phyloP scores from a whole-genome alignment of 2,888 invertebrate species.

The Amaurobius ferox region DNA sequence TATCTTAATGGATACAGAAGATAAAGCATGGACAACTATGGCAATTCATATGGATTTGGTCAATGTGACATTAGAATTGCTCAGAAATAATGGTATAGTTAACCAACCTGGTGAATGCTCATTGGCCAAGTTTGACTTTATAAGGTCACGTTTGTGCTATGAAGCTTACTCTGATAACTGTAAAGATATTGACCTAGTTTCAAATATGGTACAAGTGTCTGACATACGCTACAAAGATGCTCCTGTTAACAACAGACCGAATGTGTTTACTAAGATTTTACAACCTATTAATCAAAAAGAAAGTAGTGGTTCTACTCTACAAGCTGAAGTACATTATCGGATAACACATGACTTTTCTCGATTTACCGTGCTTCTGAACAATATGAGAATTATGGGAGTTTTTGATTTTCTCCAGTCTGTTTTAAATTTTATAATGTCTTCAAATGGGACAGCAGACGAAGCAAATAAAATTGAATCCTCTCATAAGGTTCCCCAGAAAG shows the following conservation, averaged over 20 bases:
- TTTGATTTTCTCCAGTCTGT: conserved; percentile 95
- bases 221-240: conserved; percentile 82
- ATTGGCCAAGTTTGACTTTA: conserved; percentile 92
- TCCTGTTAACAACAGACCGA: conserved; percentile 83
- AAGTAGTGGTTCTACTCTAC: conserved; percentile 76
- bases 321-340: conserved; percentile 80
- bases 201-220: conserved; percentile 89
- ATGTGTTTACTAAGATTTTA: conserved; percentile 92
- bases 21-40: conserved; percentile 85
- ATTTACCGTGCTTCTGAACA: conserved; percentile 92
- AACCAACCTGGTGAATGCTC: conserved; percentile 74
- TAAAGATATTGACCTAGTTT: conserved; percentile 94
- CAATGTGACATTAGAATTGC: conserved; percentile 88
- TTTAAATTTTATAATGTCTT: conserved; percentile 83
- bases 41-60: conserved; percentile 89
- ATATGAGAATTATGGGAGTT: conserved; percentile 95
- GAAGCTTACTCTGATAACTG: conserved; percentile 92
- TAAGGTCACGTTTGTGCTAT: conserved; percentile 89
- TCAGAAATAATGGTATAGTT: conserved; percentile 74
- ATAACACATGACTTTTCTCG: conserved; percentile 83
- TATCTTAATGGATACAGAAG: conserved; percentile 53
- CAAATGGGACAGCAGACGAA: neutral
- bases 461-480: neutral
- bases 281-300: conserved; percentile 82
- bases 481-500: conserved; percentile 35